Base-by-base conservation (phyloP, 1,140 invertebrate genomes). In the Coptotermes formosanus region DNA sequence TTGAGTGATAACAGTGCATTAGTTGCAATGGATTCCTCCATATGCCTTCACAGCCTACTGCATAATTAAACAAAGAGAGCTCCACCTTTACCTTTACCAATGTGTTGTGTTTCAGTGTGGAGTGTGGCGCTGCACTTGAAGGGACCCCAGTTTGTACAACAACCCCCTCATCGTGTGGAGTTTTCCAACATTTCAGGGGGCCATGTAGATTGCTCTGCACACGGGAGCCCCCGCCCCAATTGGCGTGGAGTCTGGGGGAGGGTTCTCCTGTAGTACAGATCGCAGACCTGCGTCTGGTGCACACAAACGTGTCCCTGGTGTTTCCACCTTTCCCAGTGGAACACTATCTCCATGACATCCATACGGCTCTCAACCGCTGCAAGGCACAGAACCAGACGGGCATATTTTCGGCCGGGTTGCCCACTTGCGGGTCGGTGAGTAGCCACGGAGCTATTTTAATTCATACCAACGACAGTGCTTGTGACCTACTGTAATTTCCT, bases 141-240 rank as follows among this genome's bases (percentile, higher is more conserved):
- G 89, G 96, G 96, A 87, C 95, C 96, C 82, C 92, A 95, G 86
- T 94, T 96, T 91, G 91, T 94, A 83, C 93, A 93, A 87, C 96
- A 97, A 90, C 96, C 97, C 48, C 95, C 95, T 85, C 95, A 95
- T 88, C 94, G 94, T 87, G 93, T 97, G 75, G 96, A 97, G 89
- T 97, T 97, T 91, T 95, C 96, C 88, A 97, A 97, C 92, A 95
- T 95, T 90, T 94, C 95, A 23, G 96, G 96, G 8, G 94, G 94
- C 21, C 93, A 94, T 88, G 93, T 97, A 87, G 96, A 96, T 90
- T 97, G 97, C 89, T 93, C 94, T 64, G 95, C 96, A 9, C 94
- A 95, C 88, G 96, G 96, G 82, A 95, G 94, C 90, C 96, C 96
- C 69, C 92, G 94, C 88, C 95, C 95, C 4, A 94, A 90, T 91